Evolutionary conservation across 2,113 vertebrate species (phyloP).

Genomic region (Xiphias gladius): DNA sequence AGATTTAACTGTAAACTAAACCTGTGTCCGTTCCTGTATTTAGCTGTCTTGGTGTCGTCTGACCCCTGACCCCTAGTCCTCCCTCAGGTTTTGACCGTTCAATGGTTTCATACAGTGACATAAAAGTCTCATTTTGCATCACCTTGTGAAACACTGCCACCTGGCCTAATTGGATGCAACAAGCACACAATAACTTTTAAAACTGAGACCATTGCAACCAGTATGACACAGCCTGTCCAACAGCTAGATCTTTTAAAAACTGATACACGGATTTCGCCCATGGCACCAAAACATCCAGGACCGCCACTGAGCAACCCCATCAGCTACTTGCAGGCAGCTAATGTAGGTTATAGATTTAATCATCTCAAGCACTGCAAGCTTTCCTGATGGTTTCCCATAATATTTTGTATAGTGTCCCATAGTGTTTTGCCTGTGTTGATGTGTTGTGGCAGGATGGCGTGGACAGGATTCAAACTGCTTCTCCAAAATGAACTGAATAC

Average conservation of each 20-base stretch:
- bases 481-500: not conserved
- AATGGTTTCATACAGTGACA: not conserved
- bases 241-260: not conserved
- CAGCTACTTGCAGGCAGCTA: not conserved
- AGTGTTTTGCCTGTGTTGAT: not conserved
- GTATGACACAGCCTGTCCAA: not conserved
- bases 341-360: not conserved
- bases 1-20: conserved; percentile 3
- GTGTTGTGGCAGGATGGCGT: not conserved
- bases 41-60: not conserved
- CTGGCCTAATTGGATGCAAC: not conserved
- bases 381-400: not conserved
- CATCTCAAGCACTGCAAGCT: not conserved
- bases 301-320: not conserved
- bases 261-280: not conserved
- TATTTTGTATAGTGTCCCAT: not conserved
- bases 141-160: not conserved
- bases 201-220: not conserved
- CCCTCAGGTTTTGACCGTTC: not conserved
- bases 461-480: not conserved
- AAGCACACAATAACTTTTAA: not conserved
- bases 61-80: too few relatives aligned
- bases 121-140: not conserved
- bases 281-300: not conserved
- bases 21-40: not conserved